Conservation (phyloP, 1,140 invertebrate genomes). For the Drosophila nebulosa region DNA sequence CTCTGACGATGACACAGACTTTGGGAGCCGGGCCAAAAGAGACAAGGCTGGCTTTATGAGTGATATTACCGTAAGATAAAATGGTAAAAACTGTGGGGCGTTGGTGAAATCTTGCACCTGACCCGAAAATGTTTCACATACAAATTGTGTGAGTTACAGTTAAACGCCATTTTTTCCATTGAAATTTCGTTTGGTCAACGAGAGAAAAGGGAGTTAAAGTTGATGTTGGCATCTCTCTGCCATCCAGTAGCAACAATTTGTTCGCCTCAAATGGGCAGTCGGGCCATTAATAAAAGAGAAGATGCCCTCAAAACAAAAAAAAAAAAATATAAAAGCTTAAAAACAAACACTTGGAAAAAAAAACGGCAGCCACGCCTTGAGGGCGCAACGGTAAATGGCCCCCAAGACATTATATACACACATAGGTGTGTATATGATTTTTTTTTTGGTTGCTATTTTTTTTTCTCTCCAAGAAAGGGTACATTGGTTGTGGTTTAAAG, state of each 20-base stretch:
- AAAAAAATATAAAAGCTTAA: neutral
- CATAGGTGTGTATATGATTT: neutral
- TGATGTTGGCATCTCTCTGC: conserved; percentile 5
- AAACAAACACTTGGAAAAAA: conserved; percentile 54
- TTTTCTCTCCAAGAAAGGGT: neutral
- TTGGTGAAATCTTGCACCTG: conserved; percentile 74
- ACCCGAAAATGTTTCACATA: conserved; percentile 77
- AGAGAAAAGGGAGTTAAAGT: conserved; percentile 22
- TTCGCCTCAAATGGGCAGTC: conserved; percentile 41
- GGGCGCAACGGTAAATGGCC: conserved; percentile 73
- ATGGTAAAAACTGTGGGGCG: conserved; percentile 45
- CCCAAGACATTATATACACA: conserved; percentile 24
- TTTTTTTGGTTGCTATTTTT: neutral
- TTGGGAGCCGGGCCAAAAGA: conserved; percentile 14
- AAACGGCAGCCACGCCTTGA: conserved; percentile 60
- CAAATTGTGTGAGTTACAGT: conserved; percentile 58
- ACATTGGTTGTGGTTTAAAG: neutral
- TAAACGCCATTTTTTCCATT: conserved; percentile 75
- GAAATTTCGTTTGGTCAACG: conserved; percentile 49
- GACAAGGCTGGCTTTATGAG: conserved; percentile 62
- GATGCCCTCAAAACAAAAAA: conserved; percentile 55
- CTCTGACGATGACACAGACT: conserved; percentile 26
- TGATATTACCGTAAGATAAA: conserved; percentile 73
- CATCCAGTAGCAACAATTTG: conserved; percentile 64
- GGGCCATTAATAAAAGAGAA: conserved; percentile 41